Evolutionary conservation across 1,140 invertebrate genomes (phyloP), one percentile per base, ranked within the genome.

Genomic region (Lamellibrachia luymesi): DNA sequence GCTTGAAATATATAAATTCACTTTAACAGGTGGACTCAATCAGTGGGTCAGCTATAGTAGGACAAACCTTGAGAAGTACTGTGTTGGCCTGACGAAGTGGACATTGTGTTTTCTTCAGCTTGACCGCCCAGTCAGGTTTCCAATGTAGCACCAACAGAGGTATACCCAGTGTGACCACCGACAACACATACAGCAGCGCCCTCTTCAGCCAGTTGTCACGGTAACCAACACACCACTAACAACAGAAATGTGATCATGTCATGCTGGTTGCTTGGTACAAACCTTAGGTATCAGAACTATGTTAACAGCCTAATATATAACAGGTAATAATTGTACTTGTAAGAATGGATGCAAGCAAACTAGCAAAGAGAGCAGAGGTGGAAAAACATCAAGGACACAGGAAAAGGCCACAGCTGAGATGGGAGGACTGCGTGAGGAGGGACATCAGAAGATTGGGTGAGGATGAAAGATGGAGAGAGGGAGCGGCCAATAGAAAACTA

Each of bases 71-170:
- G 2, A 95, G 92, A 50, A 95, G 56, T 17, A 96, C 95, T 91
- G 80, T 93, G 90, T 94, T 93, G 38, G 98, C 98, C 38, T 97
- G 94, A 90, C 97, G 96, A 64, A 99, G 97, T 80, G 97, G 95
- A 95, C 98, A 98, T 94, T 96, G 96, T 27, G 95, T 95, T 95
- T 98, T 97, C 1, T 98, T 99, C 13, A 97, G 97, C 93, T 98
- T 97, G 22, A 99, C 96, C 94, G 97, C 97, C 96, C 98, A 97
- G 91, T 97, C 97, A 0, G 98, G 98, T 96, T 97, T 98, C 98
- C 98, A 99, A 50, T 92, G 25, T 10, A 92, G 49, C 27, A 92
- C 51, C 50, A 92, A 7, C 7, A 92, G 92, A 50, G 51, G 92
- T 50, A 92, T 17, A 27, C 92, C 90, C 38, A 91, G 10, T 50